Conservation (phyloP, 1,140 invertebrate genomes). For the Scaptomyza graminum region DNA sequence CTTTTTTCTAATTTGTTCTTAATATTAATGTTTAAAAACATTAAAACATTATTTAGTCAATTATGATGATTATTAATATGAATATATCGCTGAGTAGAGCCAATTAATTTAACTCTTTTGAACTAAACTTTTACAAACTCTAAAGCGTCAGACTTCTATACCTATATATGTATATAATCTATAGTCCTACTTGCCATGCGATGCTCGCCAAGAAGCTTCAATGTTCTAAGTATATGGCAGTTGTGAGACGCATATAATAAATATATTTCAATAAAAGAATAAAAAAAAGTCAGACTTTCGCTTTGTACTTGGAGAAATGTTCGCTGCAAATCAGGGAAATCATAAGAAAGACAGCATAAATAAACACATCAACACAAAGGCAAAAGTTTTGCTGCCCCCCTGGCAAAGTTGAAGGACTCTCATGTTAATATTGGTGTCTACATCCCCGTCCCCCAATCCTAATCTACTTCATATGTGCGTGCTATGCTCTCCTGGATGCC, state of each 20-base stretch:
- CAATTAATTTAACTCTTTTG: too few relatives aligned
- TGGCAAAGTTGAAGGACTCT: slow-evolving; percentile 14
- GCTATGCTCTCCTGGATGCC: slow-evolving; percentile 7
- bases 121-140: too few relatives aligned
- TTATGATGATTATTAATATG: too few relatives aligned
- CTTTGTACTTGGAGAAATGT: slow-evolving; percentile 26
- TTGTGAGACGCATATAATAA: slow-evolving; percentile 10
- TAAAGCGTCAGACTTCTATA: too few relatives aligned
- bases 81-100: too few relatives aligned
- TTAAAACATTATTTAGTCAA: too few relatives aligned
- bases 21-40: too few relatives aligned
- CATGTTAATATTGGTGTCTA: slow-evolving; percentile 6
- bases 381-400: slow-evolving; percentile 60
- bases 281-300: slow-evolving; percentile 1
- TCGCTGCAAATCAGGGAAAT: slow-evolving; percentile 63
- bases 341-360: slow-evolving; percentile 58
- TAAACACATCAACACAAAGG: slow-evolving; percentile 80
- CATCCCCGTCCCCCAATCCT: slow-evolving; percentile 12
- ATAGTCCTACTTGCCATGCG: too few relatives aligned
- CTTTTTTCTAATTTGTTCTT: too few relatives aligned
- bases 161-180: too few relatives aligned
- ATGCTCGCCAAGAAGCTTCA: neutral
- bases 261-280: slow-evolving; percentile 11
- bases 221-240: neutral
- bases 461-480: slow-evolving; percentile 50